These are phyloP conservation scores for Aporrectodea caliginosa DNA, from an alignment of 1,140 invertebrate species.

Conservation along the genomic window DNA sequence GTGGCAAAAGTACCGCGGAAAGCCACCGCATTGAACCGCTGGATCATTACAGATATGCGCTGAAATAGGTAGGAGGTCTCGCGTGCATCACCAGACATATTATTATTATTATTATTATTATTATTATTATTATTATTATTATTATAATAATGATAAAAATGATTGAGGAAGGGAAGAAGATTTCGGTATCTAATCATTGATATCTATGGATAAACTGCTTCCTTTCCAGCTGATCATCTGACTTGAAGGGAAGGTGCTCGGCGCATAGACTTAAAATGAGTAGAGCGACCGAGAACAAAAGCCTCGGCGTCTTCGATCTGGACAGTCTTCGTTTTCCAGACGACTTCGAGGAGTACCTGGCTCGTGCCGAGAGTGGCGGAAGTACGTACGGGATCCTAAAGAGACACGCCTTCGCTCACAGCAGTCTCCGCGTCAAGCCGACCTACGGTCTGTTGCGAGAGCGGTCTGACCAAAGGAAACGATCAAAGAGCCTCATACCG, in stretches of 20 bases:
- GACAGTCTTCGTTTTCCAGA: conserved; percentile 17
- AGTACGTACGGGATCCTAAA: conserved; percentile 28
- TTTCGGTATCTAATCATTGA: neutral
- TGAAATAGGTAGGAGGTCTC: too few species aligned
- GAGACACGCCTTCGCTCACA: conserved; percentile 20
- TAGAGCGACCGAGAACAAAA: neutral
- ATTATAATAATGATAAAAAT: too few species aligned
- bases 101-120: too few species aligned
- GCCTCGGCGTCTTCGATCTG: neutral
- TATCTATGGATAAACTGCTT: neutral
- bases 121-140: too few species aligned
- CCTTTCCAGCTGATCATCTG: neutral
- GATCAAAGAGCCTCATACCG: neutral
- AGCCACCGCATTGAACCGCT: too few species aligned
- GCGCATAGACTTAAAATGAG: neutral
- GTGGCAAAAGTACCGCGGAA: too few species aligned
- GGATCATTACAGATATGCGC: too few species aligned
- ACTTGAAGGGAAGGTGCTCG: neutral
- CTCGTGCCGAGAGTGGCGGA: conserved; percentile 30
- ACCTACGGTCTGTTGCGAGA: neutral
- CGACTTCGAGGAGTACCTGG: conserved; percentile 28
- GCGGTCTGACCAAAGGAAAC: neutral
- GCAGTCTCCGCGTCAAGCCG: neutral
- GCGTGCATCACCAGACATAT: too few species aligned
- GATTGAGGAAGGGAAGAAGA: neutral